phyloP scores from a whole-genome alignment of 2,113 vertebrate species.

The Paralichthys olivaceus region DNA sequence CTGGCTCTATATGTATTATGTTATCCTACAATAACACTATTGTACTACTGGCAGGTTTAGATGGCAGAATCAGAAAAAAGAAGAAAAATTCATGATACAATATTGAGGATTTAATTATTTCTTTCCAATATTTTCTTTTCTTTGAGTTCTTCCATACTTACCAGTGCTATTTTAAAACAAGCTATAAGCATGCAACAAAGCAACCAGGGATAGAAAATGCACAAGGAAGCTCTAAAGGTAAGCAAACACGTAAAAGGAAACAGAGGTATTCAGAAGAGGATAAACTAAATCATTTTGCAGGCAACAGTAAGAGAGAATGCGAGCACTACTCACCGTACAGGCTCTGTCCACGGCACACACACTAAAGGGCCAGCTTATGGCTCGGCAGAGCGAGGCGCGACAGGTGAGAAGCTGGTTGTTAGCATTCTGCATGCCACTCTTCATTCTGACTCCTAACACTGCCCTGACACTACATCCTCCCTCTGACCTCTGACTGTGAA shows the following conservation, averaged over 20 bases:
- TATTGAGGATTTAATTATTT: not conserved
- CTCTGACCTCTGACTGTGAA: not conserved
- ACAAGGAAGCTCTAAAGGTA: constrained; percentile 16
- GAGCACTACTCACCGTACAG: constrained; percentile 91
- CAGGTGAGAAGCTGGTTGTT: constrained; percentile 96
- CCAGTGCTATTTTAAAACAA: constrained; percentile 54
- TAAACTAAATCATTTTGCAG: constrained; percentile 10
- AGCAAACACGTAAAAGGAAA: constrained; percentile 17
- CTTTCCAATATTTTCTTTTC: not conserved
- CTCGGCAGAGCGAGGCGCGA: constrained; percentile 89
- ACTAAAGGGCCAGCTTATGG: constrained; percentile 84
- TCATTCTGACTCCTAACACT: constrained; percentile 63
- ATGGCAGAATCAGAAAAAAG: constrained; percentile 33
- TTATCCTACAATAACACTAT: not conserved
- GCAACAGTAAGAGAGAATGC: constrained; percentile 80
- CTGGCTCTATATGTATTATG: not conserved
- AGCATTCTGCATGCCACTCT: constrained; percentile 94
- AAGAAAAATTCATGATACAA: not conserved
- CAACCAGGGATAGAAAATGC: constrained; percentile 38
- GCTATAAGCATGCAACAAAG: constrained; percentile 79
- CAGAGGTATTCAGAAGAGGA: not conserved
- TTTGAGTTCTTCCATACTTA: constrained; percentile 37
- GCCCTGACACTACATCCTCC: constrained; percentile 20
- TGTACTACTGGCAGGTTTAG: not conserved
- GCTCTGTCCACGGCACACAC: constrained; percentile 84